Base-by-base conservation (phyloP, 53 echinoderm and acorn worm genomes). In the Temnopleurus reevesii region DNA sequence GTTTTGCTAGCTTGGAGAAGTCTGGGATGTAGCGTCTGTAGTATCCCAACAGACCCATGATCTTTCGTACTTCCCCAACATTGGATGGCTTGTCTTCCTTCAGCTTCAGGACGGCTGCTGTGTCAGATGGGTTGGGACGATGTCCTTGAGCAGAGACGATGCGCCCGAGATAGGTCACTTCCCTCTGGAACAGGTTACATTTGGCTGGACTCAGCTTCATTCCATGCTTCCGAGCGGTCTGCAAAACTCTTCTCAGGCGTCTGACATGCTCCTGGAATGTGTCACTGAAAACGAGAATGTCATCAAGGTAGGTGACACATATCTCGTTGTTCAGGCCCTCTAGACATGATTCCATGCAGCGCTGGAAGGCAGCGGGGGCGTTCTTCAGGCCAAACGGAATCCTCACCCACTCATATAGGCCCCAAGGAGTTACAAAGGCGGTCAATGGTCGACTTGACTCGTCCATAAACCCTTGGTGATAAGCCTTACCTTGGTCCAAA, bases 331-430 rank as follows among this genome's bases (percentile, higher is more conserved):
- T 95, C 28, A 90, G 49, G 18, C 89, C 95, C 21, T 93, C 93
- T 10, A 95, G 85, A 54, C 59, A 58, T 3, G 65, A 53, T 26
- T 95, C 95, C 95, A 92, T 93, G 53, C 83, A 92, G 8, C 95
- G 55, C 46, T 95, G 93, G 49, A 81, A 93, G 21, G 90, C 92
- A 6, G 95, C 92, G 0, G 95, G 95, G 26, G 95, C 95, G 45
- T 91, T 95, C 10, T 79, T 91, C 0, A 92, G 77, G 0, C 94
- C 92, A 77, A 92, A 94, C n/a, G 92, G 77, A 6, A 91, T 91
- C 12, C 93, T 25, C 17, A 88, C 56, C 93, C 93, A 93, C 24
- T 93, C 93, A 53, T 76, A 76, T 1, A 89, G 58, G 29, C 95
- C 93, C 95, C 93, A 95, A 2, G 93, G 93, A 1, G 95, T 95